phyloP scores from a whole-genome alignment of 2,797 vertebrate genomes.

The Girardinus metallicus region DNA sequence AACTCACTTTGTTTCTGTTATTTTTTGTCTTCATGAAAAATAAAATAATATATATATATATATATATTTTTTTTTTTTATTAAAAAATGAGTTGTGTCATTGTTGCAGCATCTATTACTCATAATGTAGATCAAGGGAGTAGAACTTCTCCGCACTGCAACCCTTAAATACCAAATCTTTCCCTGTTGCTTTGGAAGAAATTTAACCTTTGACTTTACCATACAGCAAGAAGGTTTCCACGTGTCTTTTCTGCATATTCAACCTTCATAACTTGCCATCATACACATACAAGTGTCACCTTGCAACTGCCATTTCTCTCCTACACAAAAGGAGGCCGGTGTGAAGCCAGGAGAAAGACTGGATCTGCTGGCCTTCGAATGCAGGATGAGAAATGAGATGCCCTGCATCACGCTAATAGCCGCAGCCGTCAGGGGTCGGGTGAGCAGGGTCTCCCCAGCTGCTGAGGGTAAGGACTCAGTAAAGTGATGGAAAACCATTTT shows the following conservation, averaged over 20 bases:
- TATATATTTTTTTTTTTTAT: slow-evolving; percentile 5
- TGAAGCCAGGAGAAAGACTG: slow-evolving; percentile 51
- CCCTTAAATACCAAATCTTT: slow-evolving; percentile 49
- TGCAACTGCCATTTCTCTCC: slow-evolving; percentile 10
- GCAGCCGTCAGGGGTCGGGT: slow-evolving; percentile 58
- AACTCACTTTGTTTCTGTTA: slow-evolving; percentile 34
- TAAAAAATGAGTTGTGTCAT: slow-evolving; percentile 23
- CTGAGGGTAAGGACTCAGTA: slow-evolving; percentile 63
- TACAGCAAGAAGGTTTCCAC: slow-evolving; percentile 29
- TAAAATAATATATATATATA: background rate
- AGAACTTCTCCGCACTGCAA: background rate
- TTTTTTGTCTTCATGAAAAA: slow-evolving; percentile 29
- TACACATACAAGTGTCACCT: slow-evolving; percentile 14
- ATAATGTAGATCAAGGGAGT: slow-evolving; percentile 8
- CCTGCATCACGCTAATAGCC: slow-evolving; percentile 75
- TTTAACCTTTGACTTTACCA: slow-evolving; percentile 38
- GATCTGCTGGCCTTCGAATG: slow-evolving; percentile 64
- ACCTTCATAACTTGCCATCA: slow-evolving; percentile 64
- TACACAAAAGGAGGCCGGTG: slow-evolving; percentile 42
- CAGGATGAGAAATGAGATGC: slow-evolving; percentile 71
- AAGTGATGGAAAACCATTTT: slow-evolving; percentile 67
- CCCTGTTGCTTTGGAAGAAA: slow-evolving; percentile 25
- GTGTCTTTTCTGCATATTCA: slow-evolving; percentile 31
- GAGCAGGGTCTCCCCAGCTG: slow-evolving; percentile 48
- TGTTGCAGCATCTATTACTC: slow-evolving; percentile 20